These are phyloP conservation scores for Shinisaurus crocodilurus DNA, from an alignment of 2,113 vertebrate genomes.

Conservation along the genomic window DNA sequence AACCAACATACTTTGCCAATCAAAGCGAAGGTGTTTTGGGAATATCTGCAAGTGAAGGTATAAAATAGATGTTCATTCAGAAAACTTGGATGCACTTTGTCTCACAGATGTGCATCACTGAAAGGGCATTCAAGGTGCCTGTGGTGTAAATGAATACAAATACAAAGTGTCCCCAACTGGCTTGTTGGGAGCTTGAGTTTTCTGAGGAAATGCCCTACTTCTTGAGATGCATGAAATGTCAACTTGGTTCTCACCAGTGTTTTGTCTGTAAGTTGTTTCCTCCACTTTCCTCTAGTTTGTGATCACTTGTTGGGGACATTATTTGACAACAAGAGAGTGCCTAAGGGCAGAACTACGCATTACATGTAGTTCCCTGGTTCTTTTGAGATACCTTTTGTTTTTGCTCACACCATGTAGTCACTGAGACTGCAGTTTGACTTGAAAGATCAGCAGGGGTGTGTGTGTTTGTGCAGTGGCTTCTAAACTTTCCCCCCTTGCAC, in stretches of 20 bases:
- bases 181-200: neutral
- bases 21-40: neutral
- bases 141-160: neutral
- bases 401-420: neutral
- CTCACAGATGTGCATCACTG: neutral
- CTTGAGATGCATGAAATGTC: neutral
- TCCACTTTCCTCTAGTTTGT: neutral
- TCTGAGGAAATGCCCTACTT: neutral
- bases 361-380: neutral
- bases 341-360: neutral
- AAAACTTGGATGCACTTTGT: neutral
- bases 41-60: neutral
- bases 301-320: slow-evolving; percentile 17
- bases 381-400: neutral
- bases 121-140: neutral
- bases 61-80: neutral
- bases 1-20: neutral
- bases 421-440: neutral
- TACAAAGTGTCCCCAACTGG: neutral
- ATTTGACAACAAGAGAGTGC: neutral
- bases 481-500: too few relatives aligned
- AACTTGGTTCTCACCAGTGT: neutral
- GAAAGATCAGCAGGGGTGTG: neutral
- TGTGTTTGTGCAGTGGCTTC: too few relatives aligned
- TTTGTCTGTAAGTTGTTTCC: neutral